Evolutionary conservation across 1,140 invertebrate genomes (phyloP), one percentile per base, ranked within the genome.

Genomic region (Belonocnema kinseyi): DNA sequence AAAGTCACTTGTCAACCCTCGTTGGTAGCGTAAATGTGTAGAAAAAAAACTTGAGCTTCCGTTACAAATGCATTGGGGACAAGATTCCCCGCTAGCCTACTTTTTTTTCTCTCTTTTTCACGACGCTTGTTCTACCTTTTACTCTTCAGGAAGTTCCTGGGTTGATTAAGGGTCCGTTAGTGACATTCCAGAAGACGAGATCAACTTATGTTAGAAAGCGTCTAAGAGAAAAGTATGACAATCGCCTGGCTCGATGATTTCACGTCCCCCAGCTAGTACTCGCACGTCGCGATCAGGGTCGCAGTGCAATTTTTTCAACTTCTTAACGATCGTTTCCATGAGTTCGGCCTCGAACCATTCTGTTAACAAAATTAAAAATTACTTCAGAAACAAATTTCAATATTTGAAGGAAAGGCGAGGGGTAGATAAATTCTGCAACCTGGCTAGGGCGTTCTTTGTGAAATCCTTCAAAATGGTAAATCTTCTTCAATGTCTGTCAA

Each of bases 261-360:
- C 83, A 13, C 81, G 75, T 56, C 81, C 85, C 19, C 84, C 81
- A 3, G 90, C 90, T 14, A 89, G 76, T 51, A 86, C 51, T 81
- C 90, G 84, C 2, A 92, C 91, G 56, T 92, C 91, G 13, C 87
- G 84, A 52, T 92, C 91, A 4, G 53, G 77, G 72, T 92, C 91
- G 11, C 74, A 26, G 13, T 85, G 83, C 86, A 91, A 84, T 51
- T 81, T 72, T 21, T 81, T 77, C 0, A 91, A 74, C 51, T 79
- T 87, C 61, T 83, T 76, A 52, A 87, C 78, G 2, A 90, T 86
- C 76, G 85, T 78, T 26, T 86, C 81, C 74, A 81, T 79, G 70
- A 85, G 77, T 66, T 86, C 81, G 12, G 74, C 58, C 61, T 85
- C 87, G 50, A 89, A 79, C 77, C 80, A 85, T n/a, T 87, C 87